Evolutionary conservation across 2,113 vertebrate species (phyloP).

Genomic region (Forbesichthys papilliferus): DNA sequence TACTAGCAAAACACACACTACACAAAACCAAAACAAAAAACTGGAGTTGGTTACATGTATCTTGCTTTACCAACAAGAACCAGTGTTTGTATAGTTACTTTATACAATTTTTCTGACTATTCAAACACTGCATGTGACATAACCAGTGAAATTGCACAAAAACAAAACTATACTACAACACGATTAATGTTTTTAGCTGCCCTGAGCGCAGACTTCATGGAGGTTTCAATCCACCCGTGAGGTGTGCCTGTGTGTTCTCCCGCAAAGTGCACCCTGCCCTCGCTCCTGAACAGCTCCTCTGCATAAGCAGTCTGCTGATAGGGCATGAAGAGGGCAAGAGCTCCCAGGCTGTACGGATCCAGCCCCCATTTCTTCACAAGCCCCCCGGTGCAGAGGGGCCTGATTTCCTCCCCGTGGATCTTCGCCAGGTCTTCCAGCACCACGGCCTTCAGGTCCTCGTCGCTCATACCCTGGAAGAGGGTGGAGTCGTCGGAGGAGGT

Average conservation of each 20-base stretch:
- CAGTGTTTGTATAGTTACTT: too few species aligned
- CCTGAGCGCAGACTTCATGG: slow-evolving; percentile 81
- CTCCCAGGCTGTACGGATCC: slow-evolving; percentile 76
- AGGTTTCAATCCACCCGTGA: slow-evolving; percentile 83
- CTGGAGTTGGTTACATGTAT: too few species aligned
- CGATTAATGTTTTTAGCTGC: slow-evolving; percentile 77
- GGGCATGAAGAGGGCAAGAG: slow-evolving; percentile 79
- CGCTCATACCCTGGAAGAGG: slow-evolving; percentile 73
- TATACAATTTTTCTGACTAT: too few species aligned
- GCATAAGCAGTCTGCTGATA: slow-evolving; percentile 78
- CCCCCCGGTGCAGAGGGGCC: slow-evolving; percentile 61
- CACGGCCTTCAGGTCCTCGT: slow-evolving; percentile 59
- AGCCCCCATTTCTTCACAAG: slow-evolving; percentile 81
- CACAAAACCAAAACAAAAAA: too few species aligned
- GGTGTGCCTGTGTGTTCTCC: slow-evolving; percentile 83
- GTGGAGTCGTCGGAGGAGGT: slow-evolving; percentile 75
- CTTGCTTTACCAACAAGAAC: too few species aligned
- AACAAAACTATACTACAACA: slow-evolving; percentile 35
- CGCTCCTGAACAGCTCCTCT: slow-evolving; percentile 60
- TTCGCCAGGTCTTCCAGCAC: slow-evolving; percentile 77
- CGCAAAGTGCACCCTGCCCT: slow-evolving; percentile 79
- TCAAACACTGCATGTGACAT: neutral
- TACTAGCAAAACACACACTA: too few species aligned
- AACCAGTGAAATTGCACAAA: neutral
- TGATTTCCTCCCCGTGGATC: slow-evolving; percentile 72